Evolutionary conservation across 2,888 invertebrate genomes (phyloP).

Genomic region (Eutolmus rufibarbis): DNA sequence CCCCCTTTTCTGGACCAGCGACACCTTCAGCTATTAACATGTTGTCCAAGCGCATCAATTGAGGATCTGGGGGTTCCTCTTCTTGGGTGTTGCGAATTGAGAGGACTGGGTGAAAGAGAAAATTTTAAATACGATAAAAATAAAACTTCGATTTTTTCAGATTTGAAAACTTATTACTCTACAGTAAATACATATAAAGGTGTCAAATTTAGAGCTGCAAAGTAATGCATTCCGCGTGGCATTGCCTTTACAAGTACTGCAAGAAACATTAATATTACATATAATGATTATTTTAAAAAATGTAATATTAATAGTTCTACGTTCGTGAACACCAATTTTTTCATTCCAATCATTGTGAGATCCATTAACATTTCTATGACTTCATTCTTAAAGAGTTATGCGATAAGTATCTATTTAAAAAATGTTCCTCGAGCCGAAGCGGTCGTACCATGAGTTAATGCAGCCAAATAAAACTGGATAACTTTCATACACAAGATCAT

Average conservation of each 20-base stretch:
- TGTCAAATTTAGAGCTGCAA: too few species aligned
- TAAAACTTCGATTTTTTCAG: not conserved
- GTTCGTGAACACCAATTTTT: too few species aligned
- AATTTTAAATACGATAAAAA: not conserved
- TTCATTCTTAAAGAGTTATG: not conserved
- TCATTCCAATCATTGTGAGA: too few species aligned
- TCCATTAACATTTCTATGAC: too few species aligned
- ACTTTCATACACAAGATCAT: not conserved
- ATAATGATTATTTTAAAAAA: too few species aligned
- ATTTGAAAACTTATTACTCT: too few species aligned
- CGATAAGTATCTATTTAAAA: not conserved
- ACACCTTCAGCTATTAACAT: conserved; percentile 99
- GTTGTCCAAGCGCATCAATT: conserved; percentile 97
- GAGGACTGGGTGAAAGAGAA: conserved; percentile 70
- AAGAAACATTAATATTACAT: too few species aligned
- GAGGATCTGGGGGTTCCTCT: conserved; percentile 97
- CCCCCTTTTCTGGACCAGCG: conserved; percentile 93
- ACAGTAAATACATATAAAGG: too few species aligned
- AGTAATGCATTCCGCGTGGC: too few species aligned
- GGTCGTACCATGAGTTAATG: not conserved
- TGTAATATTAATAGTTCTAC: too few species aligned
- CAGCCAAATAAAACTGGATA: not conserved
- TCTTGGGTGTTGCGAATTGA: conserved; percentile 96
- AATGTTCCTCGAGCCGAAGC: not conserved
- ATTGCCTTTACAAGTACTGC: too few species aligned